Evolutionary conservation across 2,797 vertebrate species (phyloP).

Genomic region (Mormyrus hasselquistii): DNA sequence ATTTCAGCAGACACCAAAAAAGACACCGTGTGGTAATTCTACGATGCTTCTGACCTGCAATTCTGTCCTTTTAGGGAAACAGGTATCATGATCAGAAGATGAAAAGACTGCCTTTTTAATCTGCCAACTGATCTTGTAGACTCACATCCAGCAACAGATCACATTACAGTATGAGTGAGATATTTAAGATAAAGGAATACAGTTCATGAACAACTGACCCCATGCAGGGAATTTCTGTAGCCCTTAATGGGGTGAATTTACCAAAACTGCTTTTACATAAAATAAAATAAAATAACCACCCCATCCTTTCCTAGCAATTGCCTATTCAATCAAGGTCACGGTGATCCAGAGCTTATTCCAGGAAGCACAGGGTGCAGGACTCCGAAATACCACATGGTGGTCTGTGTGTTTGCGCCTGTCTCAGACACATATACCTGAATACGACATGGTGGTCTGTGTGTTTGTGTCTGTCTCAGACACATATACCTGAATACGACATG

Average conservation of each 20-base stretch:
- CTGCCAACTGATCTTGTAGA: neutral
- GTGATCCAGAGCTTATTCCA: neutral
- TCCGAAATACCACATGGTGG: neutral
- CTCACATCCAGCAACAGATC: neutral
- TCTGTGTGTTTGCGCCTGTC: neutral
- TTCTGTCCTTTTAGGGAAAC: neutral
- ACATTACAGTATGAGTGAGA: neutral
- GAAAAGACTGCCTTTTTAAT: neutral
- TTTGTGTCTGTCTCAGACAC: no score
- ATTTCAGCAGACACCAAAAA: neutral
- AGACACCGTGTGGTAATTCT: no score
- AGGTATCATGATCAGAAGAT: no score
- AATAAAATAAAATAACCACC: neutral
- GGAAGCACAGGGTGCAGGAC: neutral
- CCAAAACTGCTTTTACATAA: neutral
- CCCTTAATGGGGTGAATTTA: neutral
- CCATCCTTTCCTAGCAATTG: neutral
- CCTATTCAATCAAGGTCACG: neutral
- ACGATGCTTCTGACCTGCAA: neutral
- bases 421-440: neutral
- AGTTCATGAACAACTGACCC: neutral
- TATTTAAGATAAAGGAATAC: neutral
- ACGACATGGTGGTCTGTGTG: no score
- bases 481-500: no score
- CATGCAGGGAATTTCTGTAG: neutral